Conservation (phyloP, 1,140 invertebrate genomes). For the Telenomus remus region DNA sequence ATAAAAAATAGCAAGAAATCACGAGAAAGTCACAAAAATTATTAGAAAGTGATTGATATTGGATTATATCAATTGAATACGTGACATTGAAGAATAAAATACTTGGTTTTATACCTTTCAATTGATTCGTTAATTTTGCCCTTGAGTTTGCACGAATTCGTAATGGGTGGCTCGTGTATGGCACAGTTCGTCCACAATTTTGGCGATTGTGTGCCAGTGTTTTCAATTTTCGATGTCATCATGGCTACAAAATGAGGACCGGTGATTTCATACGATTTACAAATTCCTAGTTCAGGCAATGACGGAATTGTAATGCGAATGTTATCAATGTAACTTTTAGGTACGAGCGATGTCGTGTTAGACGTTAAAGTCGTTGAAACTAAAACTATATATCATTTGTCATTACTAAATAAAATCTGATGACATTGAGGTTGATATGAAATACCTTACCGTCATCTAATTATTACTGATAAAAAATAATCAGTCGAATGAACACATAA, state of each 20-base stretch:
- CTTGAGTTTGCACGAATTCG: slow-evolving; percentile 8
- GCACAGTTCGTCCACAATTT: slow-evolving; percentile 12
- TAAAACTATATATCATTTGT: slow-evolving; percentile 24
- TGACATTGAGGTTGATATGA: too few species aligned
- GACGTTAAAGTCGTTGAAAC: slow-evolving; percentile 40
- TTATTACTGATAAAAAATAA: too few species aligned
- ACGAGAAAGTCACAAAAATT: too few species aligned
- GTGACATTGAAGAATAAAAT: too few species aligned
- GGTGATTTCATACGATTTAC: slow-evolving; percentile 46
- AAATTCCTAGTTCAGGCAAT: slow-evolving; percentile 32
- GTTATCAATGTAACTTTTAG: slow-evolving; percentile 43
- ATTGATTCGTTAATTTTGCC: too few species aligned
- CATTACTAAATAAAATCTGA: too few species aligned
- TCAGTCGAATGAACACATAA: not conserved
- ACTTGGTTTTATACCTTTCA: too few species aligned
- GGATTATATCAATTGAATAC: too few species aligned
- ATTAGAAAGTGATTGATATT: too few species aligned
- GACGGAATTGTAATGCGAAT: slow-evolving; percentile 45
- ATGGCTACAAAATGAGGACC: slow-evolving; percentile 44
- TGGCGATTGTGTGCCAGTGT: slow-evolving; percentile 13
- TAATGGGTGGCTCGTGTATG: slow-evolving; percentile 1
- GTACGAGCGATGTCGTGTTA: slow-evolving; percentile 29
- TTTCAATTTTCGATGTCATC: slow-evolving; percentile 37
- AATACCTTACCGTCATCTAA: too few species aligned
- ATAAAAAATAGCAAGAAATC: too few species aligned